phyloP scores from a whole-genome alignment of 1,140 invertebrate genomes.

The Macrotrachela quadricornifera region DNA sequence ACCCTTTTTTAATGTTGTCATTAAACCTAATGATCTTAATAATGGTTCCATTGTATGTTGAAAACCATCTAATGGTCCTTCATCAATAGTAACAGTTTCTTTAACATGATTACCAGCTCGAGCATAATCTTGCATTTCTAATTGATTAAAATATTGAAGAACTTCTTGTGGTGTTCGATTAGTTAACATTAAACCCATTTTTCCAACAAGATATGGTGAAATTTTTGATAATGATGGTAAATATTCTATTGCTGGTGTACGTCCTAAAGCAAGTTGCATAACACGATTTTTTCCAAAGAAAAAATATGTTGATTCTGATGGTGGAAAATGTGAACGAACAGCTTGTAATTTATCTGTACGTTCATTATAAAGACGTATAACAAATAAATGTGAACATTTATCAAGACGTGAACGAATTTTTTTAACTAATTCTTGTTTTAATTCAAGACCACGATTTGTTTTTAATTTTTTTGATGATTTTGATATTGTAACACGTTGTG shows the following conservation, averaged over 20 bases:
- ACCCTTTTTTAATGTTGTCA: constrained; percentile 67
- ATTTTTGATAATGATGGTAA: constrained; percentile 61
- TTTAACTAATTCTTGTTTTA: too few species aligned
- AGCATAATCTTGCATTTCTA: constrained; percentile 58
- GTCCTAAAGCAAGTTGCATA: constrained; percentile 69
- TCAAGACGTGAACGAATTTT: too few species aligned
- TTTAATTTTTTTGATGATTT: too few species aligned
- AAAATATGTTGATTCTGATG: constrained; percentile 33
- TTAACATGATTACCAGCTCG: constrained; percentile 59
- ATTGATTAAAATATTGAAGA: constrained; percentile 49
- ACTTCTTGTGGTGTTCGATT: constrained; percentile 58
- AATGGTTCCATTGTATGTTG: constrained; percentile 83
- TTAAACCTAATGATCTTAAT: constrained; percentile 67
- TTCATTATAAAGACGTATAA: too few species aligned
- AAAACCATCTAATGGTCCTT: constrained; percentile 64
- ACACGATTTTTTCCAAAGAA: constrained; percentile 97
- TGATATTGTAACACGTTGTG: too few species aligned
- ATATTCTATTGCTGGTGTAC: constrained; percentile 57
- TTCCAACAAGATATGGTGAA: constrained; percentile 49
- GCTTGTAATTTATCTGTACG: too few species aligned
- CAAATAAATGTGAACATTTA: too few species aligned
- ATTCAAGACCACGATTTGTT: too few species aligned
- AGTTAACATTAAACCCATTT: constrained; percentile 81
- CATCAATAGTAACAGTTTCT: constrained; percentile 51
- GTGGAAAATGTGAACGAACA: too few species aligned